Evolutionary conservation across 1,140 invertebrate species (phyloP).

Genomic region (Lepidurus apus): DNA sequence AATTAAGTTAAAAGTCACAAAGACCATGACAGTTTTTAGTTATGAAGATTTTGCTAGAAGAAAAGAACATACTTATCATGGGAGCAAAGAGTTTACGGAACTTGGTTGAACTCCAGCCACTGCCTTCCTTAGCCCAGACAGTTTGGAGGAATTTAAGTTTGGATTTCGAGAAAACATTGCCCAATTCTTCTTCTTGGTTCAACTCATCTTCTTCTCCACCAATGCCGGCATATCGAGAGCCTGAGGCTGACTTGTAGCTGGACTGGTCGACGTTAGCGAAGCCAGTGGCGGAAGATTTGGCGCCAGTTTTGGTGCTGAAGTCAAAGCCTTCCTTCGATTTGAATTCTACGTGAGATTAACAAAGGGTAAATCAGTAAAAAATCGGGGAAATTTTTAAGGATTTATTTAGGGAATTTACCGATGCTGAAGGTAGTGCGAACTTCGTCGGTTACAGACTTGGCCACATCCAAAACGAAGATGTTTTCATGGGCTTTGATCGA

Average conservation of each 20-base stretch:
- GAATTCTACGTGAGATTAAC: background rate
- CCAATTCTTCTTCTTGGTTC: background rate
- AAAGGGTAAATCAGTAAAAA: no score
- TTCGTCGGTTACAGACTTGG: constrained; percentile 30
- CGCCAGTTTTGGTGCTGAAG: background rate
- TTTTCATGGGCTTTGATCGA: constrained; percentile 24
- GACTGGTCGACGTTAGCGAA: background rate
- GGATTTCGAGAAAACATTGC: background rate
- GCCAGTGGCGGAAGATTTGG: background rate
- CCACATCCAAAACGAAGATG: constrained; percentile 25
- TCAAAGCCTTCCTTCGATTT: constrained; percentile 17
- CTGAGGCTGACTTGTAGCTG: background rate
- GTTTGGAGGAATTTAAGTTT: background rate
- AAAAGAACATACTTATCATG: background rate
- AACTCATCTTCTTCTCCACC: background rate
- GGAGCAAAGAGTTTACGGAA: background rate
- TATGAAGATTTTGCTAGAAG: background rate
- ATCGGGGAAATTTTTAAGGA: background rate
- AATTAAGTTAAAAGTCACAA: no score
- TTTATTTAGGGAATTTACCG: background rate
- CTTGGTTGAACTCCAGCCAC: background rate
- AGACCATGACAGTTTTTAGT: background rate
- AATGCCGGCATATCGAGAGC: background rate
- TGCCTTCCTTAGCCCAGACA: background rate
- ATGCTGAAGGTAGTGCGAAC: constrained; percentile 21